Conservation (phyloP, 2,113 vertebrate genomes). For the Coryphaenoides rupestris region DNA sequence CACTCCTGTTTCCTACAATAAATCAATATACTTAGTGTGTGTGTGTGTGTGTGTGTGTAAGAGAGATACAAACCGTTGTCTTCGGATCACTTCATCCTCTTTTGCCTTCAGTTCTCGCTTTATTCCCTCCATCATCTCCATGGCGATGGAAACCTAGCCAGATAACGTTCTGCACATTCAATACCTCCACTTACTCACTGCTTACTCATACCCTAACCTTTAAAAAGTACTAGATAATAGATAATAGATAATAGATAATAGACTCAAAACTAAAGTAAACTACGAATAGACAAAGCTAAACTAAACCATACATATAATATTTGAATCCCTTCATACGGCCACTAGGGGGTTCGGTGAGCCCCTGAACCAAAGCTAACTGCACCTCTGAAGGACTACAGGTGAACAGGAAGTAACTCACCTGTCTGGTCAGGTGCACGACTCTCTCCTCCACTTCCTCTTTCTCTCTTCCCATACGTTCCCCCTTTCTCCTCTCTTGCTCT, state of each 20-base stretch:
- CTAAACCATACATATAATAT: no score
- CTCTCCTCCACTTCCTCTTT: slow-evolving; percentile 60
- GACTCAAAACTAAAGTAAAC: neutral
- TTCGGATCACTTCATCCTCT: slow-evolving; percentile 53
- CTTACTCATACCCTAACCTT: no score
- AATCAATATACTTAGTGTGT: slow-evolving; percentile 12
- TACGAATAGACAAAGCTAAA: neutral
- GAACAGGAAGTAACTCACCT: slow-evolving; percentile 37
- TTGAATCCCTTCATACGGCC: no score
- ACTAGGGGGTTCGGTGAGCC: no score
- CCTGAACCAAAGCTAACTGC: no score
- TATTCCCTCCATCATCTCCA: slow-evolving; percentile 60
- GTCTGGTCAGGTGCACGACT: slow-evolving; percentile 47
- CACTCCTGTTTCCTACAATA: slow-evolving; percentile 4
- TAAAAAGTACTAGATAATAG: no score
- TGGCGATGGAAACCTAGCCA: slow-evolving; percentile 47
- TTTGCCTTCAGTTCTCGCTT: slow-evolving; percentile 51
- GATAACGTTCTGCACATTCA: neutral
- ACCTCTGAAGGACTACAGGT: no score
- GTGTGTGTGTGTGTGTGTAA: slow-evolving; percentile 7
- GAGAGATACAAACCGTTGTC: slow-evolving; percentile 51
- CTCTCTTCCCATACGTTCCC: slow-evolving; percentile 52
- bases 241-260: no score
- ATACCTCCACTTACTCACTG: neutral
- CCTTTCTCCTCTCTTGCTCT: slow-evolving; percentile 23